Conservation (phyloP, 2,888 invertebrate species). For the Limnephilus lunatus region DNA sequence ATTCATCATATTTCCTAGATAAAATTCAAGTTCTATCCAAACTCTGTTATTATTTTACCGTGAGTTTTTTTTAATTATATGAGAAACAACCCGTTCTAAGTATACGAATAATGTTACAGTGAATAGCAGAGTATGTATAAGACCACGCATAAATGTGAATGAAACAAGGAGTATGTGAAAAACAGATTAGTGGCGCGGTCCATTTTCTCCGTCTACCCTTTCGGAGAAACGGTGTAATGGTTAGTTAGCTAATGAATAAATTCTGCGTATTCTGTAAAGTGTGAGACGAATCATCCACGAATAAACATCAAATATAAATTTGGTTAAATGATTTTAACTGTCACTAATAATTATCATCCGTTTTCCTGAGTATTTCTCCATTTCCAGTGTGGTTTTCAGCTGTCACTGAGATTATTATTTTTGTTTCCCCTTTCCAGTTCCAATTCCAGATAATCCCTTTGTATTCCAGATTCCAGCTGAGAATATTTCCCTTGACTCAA, state of each 20-base stretch:
- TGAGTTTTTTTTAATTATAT: too few species aligned
- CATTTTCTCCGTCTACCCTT: too few species aligned
- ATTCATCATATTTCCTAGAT: too few species aligned
- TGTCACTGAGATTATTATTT: conserved; percentile 47
- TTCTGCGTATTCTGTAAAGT: neutral
- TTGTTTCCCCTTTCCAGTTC: neutral
- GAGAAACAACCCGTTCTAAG: too few species aligned
- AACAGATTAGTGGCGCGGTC: too few species aligned
- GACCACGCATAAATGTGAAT: too few species aligned
- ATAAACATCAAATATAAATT: neutral
- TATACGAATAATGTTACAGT: too few species aligned
- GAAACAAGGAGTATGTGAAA: too few species aligned
- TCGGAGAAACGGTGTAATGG: neutral
- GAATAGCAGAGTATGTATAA: too few species aligned
- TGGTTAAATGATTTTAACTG: neutral
- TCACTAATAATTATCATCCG: neutral
- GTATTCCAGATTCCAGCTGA: conserved; percentile 41
- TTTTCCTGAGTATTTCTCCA: conserved; percentile 21
- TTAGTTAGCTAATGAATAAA: neutral
- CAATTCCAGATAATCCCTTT: conserved; percentile 40
- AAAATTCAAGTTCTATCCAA: too few species aligned
- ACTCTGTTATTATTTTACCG: too few species aligned
- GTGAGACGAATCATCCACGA: neutral
- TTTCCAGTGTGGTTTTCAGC: conserved; percentile 40
- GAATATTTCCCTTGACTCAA: conserved; percentile 56